These are phyloP conservation scores for Xyrauchen texanus DNA, from an alignment of 2,113 vertebrate genomes.

Conservation along the genomic window DNA sequence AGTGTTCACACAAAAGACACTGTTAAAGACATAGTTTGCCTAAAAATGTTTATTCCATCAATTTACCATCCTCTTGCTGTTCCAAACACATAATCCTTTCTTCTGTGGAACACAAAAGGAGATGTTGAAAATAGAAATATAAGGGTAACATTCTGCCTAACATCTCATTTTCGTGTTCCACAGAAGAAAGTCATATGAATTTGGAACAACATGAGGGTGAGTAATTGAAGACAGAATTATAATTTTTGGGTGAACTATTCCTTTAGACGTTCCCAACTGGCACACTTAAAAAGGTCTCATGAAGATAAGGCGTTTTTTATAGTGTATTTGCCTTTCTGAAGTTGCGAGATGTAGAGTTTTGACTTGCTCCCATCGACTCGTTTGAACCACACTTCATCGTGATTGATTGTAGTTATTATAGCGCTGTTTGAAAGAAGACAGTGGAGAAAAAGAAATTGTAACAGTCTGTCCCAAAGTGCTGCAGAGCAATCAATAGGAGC, in stretches of 20 bases:
- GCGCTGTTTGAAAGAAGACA: constrained; percentile 71
- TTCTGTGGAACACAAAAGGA: no score
- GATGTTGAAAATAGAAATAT: no score
- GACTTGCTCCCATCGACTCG: constrained; percentile 91
- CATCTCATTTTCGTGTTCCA: no score
- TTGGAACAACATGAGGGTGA: no score
- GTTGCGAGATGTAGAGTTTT: constrained; percentile 90
- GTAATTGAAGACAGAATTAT: no score
- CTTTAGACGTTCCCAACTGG: not conserved
- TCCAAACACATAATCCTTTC: no score
- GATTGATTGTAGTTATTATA: constrained; percentile 89
- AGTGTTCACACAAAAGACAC: constrained; percentile 33
- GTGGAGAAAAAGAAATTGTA: not conserved
- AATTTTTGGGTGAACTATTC: no score
- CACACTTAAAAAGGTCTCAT: not conserved
- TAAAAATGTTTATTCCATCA: no score
- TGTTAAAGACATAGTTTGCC: not conserved
- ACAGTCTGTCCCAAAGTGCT: not conserved
- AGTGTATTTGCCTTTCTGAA: constrained; percentile 91
- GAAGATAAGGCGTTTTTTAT: constrained; percentile 77
- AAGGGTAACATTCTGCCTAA: no score
- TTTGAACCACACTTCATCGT: constrained; percentile 92
- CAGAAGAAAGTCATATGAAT: no score
- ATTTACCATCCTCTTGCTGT: no score
- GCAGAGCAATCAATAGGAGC: not conserved